Evolutionary conservation across 1,140 invertebrate species (phyloP).

Genomic region (Doryteuthis pealeii): DNA sequence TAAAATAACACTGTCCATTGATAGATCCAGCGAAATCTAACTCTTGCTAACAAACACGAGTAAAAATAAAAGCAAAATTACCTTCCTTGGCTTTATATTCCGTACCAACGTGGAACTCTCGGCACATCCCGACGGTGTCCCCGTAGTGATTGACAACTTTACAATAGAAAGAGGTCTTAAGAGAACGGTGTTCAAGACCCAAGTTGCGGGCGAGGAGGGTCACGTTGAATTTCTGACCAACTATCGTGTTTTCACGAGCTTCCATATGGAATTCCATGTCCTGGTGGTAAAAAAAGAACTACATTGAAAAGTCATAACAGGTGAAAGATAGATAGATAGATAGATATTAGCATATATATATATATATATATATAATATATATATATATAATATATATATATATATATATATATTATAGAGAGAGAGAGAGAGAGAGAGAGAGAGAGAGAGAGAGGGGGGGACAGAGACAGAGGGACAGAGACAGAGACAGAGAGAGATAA

Average conservation of each 20-base stretch:
- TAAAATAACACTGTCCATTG: too few relatives aligned
- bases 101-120: not conserved
- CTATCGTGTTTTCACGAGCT: conserved; percentile 71
- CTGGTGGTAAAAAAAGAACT: conserved; percentile 18
- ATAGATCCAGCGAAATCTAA: too few relatives aligned
- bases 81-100: not conserved
- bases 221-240: conserved; percentile 72
- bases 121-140: not conserved
- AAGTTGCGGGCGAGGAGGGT: conserved; percentile 68
- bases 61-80: not conserved
- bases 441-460: too few relatives aligned
- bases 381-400: too few relatives aligned
- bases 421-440: too few relatives aligned
- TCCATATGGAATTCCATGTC: conserved; percentile 72
- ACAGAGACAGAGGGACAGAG: too few relatives aligned
- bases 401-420: too few relatives aligned
- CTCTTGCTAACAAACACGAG: too few relatives aligned
- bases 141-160: not conserved
- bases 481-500: too few relatives aligned
- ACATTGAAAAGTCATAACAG: not conserved
- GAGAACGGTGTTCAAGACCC: conserved; percentile 30
- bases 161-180: not conserved
- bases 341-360: too few relatives aligned
- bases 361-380: too few relatives aligned
- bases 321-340: too few relatives aligned